Evolutionary conservation across 35 echinoderm and acorn worm genomes (phyloP).

Genomic region (Diadema setosum): DNA sequence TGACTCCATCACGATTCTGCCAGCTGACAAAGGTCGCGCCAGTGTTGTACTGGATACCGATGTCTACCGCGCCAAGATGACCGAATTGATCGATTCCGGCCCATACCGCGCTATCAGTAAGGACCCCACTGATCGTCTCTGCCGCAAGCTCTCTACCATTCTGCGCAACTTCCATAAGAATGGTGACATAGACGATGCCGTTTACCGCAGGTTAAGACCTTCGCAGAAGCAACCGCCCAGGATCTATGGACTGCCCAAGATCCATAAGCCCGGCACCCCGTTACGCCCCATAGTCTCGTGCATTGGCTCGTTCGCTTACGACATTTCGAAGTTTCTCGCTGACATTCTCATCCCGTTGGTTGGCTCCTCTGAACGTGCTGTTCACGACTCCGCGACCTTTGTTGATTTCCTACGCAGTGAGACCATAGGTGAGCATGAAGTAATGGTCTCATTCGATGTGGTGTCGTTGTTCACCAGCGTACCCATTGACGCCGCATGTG

Average conservation of each 20-base stretch:
- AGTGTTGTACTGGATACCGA: background rate
- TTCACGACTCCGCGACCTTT: background rate
- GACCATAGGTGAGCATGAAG: background rate
- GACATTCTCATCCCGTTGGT: background rate
- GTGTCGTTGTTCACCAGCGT: too few relatives aligned
- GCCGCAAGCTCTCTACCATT: background rate
- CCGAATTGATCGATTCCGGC: background rate
- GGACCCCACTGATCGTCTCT: background rate
- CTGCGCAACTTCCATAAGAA: background rate
- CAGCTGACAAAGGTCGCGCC: background rate
- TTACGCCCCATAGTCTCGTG: too few relatives aligned
- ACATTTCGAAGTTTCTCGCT: background rate
- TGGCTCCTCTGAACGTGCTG: background rate
- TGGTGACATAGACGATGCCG: background rate
- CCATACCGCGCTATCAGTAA: background rate
- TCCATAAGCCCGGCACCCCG: background rate
- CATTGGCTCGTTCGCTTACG: too few relatives aligned
- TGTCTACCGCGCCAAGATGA: background rate
- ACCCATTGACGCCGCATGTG: too few relatives aligned
- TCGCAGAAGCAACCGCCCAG: background rate
- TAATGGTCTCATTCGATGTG: conserved; percentile 3
- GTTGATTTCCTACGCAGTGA: background rate
- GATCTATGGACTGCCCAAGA: background rate
- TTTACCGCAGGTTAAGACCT: background rate
- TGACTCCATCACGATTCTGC: background rate